These are phyloP conservation scores for Salvelinus namaycush DNA, from an alignment of 2,113 vertebrate genomes.

Conservation along the genomic window DNA sequence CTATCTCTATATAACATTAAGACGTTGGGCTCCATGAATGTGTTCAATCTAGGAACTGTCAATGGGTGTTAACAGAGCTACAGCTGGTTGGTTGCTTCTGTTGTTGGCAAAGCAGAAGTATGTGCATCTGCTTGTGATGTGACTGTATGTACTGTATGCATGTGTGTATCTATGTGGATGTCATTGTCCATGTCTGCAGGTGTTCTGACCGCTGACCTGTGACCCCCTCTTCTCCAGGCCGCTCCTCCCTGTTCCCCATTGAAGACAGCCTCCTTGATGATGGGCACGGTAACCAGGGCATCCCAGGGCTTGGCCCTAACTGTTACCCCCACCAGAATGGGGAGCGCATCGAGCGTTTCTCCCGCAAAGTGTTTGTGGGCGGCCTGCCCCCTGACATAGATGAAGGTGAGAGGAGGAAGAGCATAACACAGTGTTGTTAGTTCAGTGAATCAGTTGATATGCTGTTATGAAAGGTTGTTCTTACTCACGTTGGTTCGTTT, in stretches of 20 bases:
- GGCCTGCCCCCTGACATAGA: slow-evolving; percentile 96
- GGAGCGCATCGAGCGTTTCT: slow-evolving; percentile 93
- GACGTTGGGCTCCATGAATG: neutral
- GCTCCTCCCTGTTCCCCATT: slow-evolving; percentile 95
- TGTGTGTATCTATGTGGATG: slow-evolving; percentile 7
- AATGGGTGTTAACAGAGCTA: neutral
- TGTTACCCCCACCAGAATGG: slow-evolving; percentile 95
- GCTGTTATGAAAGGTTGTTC: neutral
- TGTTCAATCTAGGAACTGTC: neutral
- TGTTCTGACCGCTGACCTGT: slow-evolving; percentile 1
- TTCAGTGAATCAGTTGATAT: neutral
- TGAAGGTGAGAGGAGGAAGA: slow-evolving; percentile 80
- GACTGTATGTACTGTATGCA: neutral
- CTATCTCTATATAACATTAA: no score
- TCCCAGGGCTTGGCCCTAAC: slow-evolving; percentile 83
- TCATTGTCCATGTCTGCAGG: neutral
- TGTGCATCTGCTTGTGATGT: neutral
- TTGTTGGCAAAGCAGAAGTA: neutral
- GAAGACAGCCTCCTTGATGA: slow-evolving; percentile 94
- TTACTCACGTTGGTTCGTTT: neutral
- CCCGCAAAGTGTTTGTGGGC: slow-evolving; percentile 95
- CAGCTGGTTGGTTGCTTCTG: neutral
- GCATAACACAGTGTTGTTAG: neutral
- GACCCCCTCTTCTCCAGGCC: slow-evolving; percentile 75
- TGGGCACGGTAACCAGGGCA: slow-evolving; percentile 87